Evolutionary conservation across 2,797 vertebrate species (phyloP).

Genomic region (Potorous gilbertii): DNA sequence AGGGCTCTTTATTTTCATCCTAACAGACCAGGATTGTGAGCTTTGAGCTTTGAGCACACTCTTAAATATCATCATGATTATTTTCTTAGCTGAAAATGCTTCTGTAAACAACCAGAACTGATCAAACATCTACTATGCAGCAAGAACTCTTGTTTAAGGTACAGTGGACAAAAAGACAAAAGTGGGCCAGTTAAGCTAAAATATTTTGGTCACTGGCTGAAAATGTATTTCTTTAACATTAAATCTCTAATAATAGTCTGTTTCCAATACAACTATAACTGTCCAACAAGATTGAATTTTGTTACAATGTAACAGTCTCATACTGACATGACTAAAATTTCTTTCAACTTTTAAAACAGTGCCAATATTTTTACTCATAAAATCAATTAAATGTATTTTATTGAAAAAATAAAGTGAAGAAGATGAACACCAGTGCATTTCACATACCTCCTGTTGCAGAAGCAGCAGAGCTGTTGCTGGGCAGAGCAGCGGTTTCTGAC

Average conservation of each 20-base stretch:
- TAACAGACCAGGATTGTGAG: not conserved
- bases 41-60: not conserved
- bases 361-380: conserved; percentile 7
- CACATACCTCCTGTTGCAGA: conserved; percentile 90
- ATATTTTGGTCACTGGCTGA: conserved; percentile 1
- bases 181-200: conserved; percentile 9
- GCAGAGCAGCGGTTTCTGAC: conserved; percentile 86
- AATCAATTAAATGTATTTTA: not conserved
- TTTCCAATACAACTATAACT: conserved; percentile 20
- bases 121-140: not conserved
- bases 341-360: conserved; percentile 17
- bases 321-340: conserved; percentile 43
- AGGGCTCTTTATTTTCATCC: not conserved
- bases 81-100: not conserved
- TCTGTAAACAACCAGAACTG: not conserved
- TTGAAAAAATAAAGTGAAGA: not conserved
- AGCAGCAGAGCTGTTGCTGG: conserved; percentile 86
- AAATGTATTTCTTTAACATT: conserved; percentile 37
- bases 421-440: not conserved
- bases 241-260: conserved; percentile 38
- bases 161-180: not conserved
- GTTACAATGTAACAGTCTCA: not conserved
- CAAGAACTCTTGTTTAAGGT: not conserved
- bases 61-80: not conserved
- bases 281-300: not conserved